Conservation (phyloP, 2,113 vertebrate species). For the Pachyramphus minor region DNA sequence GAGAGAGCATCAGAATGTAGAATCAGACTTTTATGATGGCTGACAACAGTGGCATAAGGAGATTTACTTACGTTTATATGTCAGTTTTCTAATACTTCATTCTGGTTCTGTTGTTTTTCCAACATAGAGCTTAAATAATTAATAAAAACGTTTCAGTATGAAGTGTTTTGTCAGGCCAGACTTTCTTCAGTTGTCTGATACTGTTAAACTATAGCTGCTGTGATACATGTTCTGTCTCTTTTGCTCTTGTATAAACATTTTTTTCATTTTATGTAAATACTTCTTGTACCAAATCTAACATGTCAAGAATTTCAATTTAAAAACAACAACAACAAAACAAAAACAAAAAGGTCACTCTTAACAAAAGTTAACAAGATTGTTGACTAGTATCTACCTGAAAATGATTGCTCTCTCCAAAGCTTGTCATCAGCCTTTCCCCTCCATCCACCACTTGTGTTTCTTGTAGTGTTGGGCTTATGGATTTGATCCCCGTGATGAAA, state of each 20-base stretch:
- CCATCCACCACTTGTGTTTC: background rate
- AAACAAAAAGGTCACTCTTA: background rate
- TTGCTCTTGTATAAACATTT: background rate
- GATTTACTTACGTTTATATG: background rate
- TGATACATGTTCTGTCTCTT: background rate
- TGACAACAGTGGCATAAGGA: background rate
- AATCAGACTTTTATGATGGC: background rate
- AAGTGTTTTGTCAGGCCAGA: background rate
- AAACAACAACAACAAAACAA: background rate
- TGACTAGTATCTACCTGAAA: background rate
- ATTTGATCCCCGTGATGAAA: background rate
- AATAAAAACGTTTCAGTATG: background rate
- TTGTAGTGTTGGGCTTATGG: background rate
- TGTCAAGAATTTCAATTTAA: background rate
- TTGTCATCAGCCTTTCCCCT: background rate
- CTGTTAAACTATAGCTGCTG: background rate
- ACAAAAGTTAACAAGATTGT: background rate
- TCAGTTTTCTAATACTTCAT: background rate
- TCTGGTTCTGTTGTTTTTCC: background rate
- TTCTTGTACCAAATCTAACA: background rate
- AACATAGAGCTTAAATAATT: background rate
- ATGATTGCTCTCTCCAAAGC: background rate
- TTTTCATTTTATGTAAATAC: background rate
- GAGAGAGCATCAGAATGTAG: background rate
- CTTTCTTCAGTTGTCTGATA: background rate